Base-by-base conservation (phyloP, 2,888 invertebrate genomes). In the Ornithoptera priamus region DNA sequence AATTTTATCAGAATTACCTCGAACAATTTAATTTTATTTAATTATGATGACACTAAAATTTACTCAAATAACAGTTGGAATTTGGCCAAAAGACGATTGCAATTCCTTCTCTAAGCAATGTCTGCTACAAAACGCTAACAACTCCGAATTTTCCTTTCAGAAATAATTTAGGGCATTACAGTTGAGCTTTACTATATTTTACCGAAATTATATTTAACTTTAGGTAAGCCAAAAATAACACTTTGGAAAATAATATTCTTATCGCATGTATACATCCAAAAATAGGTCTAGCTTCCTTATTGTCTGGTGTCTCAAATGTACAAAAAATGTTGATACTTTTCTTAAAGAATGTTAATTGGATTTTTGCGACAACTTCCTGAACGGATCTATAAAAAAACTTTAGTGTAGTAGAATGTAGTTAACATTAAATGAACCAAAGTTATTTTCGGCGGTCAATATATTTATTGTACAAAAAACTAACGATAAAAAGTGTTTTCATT, bases 241-340 rank as follows among this genome's bases (percentile, higher is more conserved):
- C 39, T 56, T 39, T 56, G 62, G 15, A 17, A 68, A 59, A 46
- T 42, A 36, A 53, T 64, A 50, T 30, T 30, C 30, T 30, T 30
- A 30, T 30, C 30, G 30, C 30, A 3, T 30, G 30, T 30, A 30
- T 30, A 30, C 30, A 30, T 4, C 5, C 30, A 30, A 30, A 30
- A 30, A 3, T 30, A 30, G 3, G 30, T 30, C 5, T 3, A 30
- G 5, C 30, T 30, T 30, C 30, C 5, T 36, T 22, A 30, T 59
- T 50, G 30, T 68, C 42, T 63, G 46, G 50, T 64, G 36, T 36
- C 59, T 20, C 65, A 30, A 30, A 30, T 30, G 62, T 65, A 65
- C 56, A 61, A 36, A 69, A 69, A 65, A 65, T 69, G 65, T 65
- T 30, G 46, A 57, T 30, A 69, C 57, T 65, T 62, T 46, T 56